Conservation (phyloP, 1,140 invertebrate species). For the Probaryconus sp. region DNA sequence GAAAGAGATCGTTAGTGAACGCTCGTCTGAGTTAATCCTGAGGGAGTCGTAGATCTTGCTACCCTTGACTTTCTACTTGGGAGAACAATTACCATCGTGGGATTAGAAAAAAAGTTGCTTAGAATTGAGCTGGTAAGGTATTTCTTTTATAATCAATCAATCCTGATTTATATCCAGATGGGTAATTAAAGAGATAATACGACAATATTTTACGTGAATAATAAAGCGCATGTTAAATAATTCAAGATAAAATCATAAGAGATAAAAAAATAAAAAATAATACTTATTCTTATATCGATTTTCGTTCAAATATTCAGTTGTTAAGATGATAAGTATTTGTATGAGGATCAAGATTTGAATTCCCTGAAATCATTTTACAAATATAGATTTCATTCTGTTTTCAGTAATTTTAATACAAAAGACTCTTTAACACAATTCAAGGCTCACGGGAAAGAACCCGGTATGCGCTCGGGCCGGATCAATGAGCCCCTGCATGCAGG, state of each 20-base stretch:
- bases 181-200: too few relatives aligned
- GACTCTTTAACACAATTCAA: too few relatives aligned
- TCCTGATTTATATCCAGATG: too few relatives aligned
- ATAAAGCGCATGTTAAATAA: not conserved
- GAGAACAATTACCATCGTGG: conserved; percentile 12
- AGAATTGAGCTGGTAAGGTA: not conserved
- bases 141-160: too few relatives aligned
- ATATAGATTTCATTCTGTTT: not conserved
- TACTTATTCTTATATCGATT: not conserved
- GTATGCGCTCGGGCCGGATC: too few relatives aligned
- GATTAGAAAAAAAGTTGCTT: conserved; percentile 12
- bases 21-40: not conserved
- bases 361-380: not conserved
- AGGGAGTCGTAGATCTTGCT: conserved; percentile 2
- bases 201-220: not conserved
- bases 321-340: not conserved
- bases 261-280: not conserved
- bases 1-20: not conserved
- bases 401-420: too few relatives aligned
- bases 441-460: too few relatives aligned
- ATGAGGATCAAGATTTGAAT: not conserved
- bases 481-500: too few relatives aligned
- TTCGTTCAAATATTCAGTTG: not conserved
- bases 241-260: not conserved
- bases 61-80: conserved; percentile 1